These are phyloP conservation scores for Dermatemys mawii DNA, from an alignment of 2,113 vertebrate species.

Conservation along the genomic window DNA sequence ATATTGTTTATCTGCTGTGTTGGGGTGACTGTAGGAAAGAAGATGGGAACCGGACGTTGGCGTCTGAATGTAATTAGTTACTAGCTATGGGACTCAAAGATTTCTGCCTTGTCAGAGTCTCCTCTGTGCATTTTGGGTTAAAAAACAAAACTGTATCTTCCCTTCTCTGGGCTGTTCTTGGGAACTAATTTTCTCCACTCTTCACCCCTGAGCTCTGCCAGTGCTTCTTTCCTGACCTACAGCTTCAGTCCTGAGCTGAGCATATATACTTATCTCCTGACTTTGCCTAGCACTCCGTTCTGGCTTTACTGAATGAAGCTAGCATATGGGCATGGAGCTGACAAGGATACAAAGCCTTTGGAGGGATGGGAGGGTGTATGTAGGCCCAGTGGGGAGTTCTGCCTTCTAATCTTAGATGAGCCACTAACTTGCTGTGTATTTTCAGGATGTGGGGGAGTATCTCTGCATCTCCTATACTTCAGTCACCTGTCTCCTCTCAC, in stretches of 20 bases:
- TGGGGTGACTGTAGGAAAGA: background rate
- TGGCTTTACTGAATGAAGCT: background rate
- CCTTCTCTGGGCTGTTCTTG: background rate
- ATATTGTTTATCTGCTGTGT: background rate
- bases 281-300: background rate
- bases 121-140: background rate
- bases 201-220: background rate
- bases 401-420: constrained; percentile 11
- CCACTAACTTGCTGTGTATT: constrained; percentile 10
- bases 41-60: constrained; percentile 5
- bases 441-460: constrained; percentile 12
- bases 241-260: background rate
- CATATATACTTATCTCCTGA: background rate
- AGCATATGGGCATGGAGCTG: constrained; percentile 14
- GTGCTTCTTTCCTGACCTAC: constrained; percentile 32
- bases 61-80: background rate
- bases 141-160: background rate
- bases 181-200: background rate
- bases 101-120: constrained; percentile 14
- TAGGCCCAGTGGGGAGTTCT: background rate
- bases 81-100: background rate
- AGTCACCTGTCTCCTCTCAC: background rate
- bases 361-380: constrained; percentile 1
- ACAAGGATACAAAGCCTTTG: constrained; percentile 13
- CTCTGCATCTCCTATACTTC: background rate